Percentiles rank a stretch among this genome's conserved stretches.
Evolutionary conservation across 2,888 invertebrate genomes (phyloP).

Genomic region (Pterobdella sp.): DNA sequence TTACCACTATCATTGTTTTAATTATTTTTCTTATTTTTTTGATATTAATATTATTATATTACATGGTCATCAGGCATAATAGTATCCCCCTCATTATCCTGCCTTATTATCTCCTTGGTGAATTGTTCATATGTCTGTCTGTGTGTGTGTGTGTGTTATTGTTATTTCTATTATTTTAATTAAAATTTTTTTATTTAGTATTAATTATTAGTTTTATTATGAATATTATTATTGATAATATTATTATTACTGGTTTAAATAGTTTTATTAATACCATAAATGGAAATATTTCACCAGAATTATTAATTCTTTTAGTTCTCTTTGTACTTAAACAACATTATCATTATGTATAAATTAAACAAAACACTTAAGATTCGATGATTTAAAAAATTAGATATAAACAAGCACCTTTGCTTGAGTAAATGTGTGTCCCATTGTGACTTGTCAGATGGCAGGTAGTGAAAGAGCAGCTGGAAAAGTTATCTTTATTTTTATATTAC

Average conservation of each 20-base stretch:
- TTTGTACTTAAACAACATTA: neutral
- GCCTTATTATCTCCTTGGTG: neutral
- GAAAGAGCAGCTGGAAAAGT: conserved; percentile 60
- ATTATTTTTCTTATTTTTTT: too few relatives aligned
- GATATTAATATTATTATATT: too few relatives aligned
- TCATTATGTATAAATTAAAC: conserved; percentile 8
- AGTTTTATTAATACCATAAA: too few relatives aligned
- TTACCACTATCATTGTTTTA: too few relatives aligned
- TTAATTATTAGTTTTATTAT: too few relatives aligned
- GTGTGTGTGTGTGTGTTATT: neutral
- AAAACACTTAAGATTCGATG: neutral
- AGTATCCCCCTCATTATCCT: neutral
- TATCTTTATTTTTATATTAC: conserved; percentile 12
- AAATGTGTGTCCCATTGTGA: conserved; percentile 64
- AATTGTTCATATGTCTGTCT: neutral
- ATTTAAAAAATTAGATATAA: neutral
- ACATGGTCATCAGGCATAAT: too few relatives aligned
- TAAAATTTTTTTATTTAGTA: too few relatives aligned
- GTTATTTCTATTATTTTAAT: too few relatives aligned
- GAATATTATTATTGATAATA: too few relatives aligned
- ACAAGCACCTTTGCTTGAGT: conserved; percentile 60
- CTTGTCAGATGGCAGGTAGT: conserved; percentile 70
- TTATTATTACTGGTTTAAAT: too few relatives aligned
- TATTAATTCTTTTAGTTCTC: too few relatives aligned
- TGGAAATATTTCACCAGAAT: too few relatives aligned